phyloP scores from a whole-genome alignment of 2,797 vertebrate species.

The Buceros bicornis region DNA sequence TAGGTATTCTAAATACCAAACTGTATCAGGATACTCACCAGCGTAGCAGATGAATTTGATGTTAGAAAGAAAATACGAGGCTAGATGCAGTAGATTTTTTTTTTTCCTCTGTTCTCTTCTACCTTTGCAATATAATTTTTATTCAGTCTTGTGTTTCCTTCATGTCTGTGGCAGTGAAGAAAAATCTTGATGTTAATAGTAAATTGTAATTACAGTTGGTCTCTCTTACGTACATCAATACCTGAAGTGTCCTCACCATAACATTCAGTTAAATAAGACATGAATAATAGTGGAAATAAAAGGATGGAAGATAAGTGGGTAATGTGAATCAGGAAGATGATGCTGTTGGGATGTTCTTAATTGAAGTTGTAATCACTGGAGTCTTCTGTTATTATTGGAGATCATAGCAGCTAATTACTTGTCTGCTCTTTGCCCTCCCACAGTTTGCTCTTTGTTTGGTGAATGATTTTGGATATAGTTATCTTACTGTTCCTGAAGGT shows the following conservation, averaged over 20 bases:
- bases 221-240: background rate
- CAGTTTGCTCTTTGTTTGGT: constrained; percentile 8
- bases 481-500: background rate
- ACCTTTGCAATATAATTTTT: background rate
- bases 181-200: background rate
- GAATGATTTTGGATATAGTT: background rate
- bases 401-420: constrained; percentile 8
- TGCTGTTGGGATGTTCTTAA: background rate
- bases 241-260: background rate
- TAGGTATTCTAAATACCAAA: background rate
- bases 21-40: background rate
- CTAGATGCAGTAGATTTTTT: background rate
- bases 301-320: background rate
- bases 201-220: background rate
- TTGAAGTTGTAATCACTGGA: background rate
- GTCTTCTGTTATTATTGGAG: background rate
- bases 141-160: background rate
- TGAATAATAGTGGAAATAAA: background rate
- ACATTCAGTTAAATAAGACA: background rate
- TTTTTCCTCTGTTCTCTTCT: background rate
- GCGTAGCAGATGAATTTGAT: background rate
- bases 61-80: background rate
- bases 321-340: background rate
- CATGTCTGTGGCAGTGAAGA: background rate
- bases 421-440: background rate